Evolutionary conservation across 2,113 vertebrate species (phyloP).

Genomic region (Crypturellus undulatus): DNA sequence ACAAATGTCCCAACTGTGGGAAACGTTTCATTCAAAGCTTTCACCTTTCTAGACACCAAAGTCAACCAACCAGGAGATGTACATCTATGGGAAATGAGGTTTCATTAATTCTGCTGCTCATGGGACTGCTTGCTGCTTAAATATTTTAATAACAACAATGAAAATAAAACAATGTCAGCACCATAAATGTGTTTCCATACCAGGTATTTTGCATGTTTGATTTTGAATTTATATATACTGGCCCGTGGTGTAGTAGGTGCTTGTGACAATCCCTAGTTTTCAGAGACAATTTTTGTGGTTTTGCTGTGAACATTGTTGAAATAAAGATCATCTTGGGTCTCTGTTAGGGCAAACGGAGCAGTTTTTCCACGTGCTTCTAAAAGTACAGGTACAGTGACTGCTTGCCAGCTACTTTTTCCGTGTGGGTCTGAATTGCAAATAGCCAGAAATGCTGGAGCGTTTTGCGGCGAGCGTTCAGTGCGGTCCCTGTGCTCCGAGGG

Average conservation of each 20-base stretch:
- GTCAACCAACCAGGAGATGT: neutral
- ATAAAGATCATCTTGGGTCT: neutral
- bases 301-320: neutral
- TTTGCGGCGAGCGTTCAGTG: neutral
- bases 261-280: neutral
- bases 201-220: neutral
- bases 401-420: neutral
- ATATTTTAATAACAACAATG: conserved; percentile 1
- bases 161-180: neutral
- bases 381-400: neutral
- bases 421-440: neutral
- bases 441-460: neutral
- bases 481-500: neutral
- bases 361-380: neutral
- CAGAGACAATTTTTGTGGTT: neutral
- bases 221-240: neutral
- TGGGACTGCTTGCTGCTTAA: conserved; percentile 19
- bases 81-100: conserved; percentile 19
- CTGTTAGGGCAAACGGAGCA: neutral
- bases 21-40: conserved; percentile 50
- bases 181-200: neutral
- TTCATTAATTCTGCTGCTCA: conserved; percentile 46
- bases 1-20: conserved; percentile 30
- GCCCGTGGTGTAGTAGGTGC: neutral
- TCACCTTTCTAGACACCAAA: neutral